Percentiles rank a stretch among this genome's conserved stretches.
phyloP scores from a whole-genome alignment of 2,888 invertebrate genomes.

The Leptothorax acervorum region DNA sequence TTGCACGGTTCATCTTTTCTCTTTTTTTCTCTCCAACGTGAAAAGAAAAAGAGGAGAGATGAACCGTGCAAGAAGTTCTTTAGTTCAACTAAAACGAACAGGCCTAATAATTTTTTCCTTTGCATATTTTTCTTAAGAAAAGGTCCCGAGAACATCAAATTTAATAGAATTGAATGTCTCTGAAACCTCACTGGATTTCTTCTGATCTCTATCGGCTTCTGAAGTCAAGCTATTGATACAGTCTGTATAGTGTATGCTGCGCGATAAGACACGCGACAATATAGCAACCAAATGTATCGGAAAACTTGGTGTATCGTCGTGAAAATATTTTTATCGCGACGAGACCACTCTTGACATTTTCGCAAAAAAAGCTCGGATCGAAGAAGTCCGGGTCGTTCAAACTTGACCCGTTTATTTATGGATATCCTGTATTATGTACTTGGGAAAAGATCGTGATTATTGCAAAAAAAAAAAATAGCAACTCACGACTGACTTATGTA shows the following conservation, averaged over 20 bases:
- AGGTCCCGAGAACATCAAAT: no score
- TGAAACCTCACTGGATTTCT: background rate
- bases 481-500: background rate
- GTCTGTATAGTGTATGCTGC: background rate
- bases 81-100: no score
- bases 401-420: conserved; percentile 21
- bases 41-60: no score
- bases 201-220: background rate
- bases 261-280: conserved; percentile 5
- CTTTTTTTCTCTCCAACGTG: no score
- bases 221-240: background rate
- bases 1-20: no score
- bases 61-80: no score
- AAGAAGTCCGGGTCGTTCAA: conserved; percentile 15
- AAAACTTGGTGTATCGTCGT: background rate
- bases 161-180: background rate
- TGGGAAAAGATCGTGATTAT: background rate
- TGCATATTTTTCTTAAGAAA: no score
- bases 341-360: conserved; percentile 32
- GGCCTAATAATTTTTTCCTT: background rate
- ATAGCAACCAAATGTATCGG: background rate
- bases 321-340: conserved; percentile 14
- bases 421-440: background rate
- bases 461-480: background rate
- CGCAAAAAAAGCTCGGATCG: conserved; percentile 22